Percentiles rank a stretch among this genome's conserved stretches.
Conservation (phyloP, 1,140 invertebrate genomes). For the Drosophila punjabiensis region DNA sequence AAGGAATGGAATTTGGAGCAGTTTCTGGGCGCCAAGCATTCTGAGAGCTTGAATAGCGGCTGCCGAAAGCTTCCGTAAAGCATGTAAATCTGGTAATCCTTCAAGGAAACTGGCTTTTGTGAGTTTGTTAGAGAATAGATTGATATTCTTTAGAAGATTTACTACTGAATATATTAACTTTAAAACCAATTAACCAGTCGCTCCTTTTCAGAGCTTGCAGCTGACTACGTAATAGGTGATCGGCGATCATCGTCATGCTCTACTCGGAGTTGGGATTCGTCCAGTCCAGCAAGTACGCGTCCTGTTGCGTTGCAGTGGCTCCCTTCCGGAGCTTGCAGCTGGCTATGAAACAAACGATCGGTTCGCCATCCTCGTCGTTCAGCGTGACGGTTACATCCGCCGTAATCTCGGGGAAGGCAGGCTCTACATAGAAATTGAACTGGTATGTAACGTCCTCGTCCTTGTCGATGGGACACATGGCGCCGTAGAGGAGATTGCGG, state of each 20-base stretch:
- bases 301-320: constrained; percentile 3
- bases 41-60: too few relatives aligned
- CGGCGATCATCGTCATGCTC: neutral
- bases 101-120: neutral
- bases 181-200: neutral
- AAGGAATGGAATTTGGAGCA: neutral
- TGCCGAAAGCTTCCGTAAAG: neutral
- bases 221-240: too few relatives aligned
- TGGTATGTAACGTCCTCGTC: constrained; percentile 74
- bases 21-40: constrained; percentile 18
- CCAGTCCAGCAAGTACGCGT: constrained; percentile 36
- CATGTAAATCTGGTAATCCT: neutral
- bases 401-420: constrained; percentile 67
- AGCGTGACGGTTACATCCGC: constrained; percentile 71
- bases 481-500: constrained; percentile 66
- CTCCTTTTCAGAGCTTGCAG: too few relatives aligned
- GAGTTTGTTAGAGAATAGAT: neutral
- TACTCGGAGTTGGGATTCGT: constrained; percentile 1
- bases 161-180: neutral
- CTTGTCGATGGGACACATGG: constrained; percentile 73
- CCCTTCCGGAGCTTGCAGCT: constrained; percentile 64
- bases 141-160: neutral
- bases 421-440: constrained; percentile 74
- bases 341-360: constrained; percentile 62
- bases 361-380: constrained; percentile 49